phyloP scores from a whole-genome alignment of 2,888 invertebrate genomes.

The Apamea monoglypha region DNA sequence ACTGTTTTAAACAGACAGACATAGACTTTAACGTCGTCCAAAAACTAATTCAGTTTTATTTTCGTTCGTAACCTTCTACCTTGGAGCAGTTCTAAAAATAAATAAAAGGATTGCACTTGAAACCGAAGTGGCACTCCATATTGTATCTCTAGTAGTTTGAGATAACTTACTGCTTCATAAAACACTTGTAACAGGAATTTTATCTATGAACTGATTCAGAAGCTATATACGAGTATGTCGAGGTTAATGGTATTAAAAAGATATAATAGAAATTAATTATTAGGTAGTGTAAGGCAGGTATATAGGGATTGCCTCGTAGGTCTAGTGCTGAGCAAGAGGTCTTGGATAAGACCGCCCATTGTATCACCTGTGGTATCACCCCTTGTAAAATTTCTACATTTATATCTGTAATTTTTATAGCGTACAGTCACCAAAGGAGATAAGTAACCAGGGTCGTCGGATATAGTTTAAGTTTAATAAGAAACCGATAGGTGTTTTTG shows the following conservation, averaged over 20 bases:
- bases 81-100: conserved; percentile 65
- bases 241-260: not conserved
- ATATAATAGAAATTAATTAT: not conserved
- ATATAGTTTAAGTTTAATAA: too few species aligned
- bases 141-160: conserved; percentile 37
- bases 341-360: too few species aligned
- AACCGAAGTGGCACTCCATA: conserved; percentile 53
- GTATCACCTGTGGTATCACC: too few species aligned
- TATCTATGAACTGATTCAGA: conserved; percentile 39
- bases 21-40: not conserved
- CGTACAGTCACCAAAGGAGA: too few species aligned
- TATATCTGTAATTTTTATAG: too few species aligned
- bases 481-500: too few species aligned
- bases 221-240: conserved; percentile 19
- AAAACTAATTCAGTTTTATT: conserved; percentile 29
- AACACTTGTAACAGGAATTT: conserved; percentile 51
- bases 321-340: too few species aligned
- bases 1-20: not conserved
- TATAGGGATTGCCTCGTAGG: not conserved
- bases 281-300: not conserved
- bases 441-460: too few species aligned
- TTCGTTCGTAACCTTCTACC: conserved; percentile 60
- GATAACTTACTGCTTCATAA: conserved; percentile 49
- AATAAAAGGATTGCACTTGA: conserved; percentile 68
- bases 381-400: too few species aligned